These are phyloP conservation scores for Polia nebulosa DNA, from an alignment of 2,888 invertebrate genomes.

Conservation along the genomic window DNA sequence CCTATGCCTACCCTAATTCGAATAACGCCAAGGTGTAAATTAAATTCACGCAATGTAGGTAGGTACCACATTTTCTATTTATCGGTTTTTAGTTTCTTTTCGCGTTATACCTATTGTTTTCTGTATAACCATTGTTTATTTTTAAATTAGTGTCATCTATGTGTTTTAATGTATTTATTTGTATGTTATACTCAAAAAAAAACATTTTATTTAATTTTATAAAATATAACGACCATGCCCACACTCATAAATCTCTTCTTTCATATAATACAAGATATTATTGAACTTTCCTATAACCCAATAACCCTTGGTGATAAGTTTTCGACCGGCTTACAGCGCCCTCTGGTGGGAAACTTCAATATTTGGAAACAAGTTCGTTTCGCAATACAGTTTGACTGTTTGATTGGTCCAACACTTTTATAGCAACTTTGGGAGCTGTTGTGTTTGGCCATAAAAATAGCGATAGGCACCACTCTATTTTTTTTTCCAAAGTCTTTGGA, in stretches of 20 bases:
- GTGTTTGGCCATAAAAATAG: constrained; percentile 4
- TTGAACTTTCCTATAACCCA: constrained; percentile 20
- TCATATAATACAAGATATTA: constrained; percentile 3
- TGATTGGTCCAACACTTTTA: constrained; percentile 59
- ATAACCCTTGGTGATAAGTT: constrained; percentile 39
- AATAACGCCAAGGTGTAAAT: background rate
- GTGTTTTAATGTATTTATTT: too few species aligned
- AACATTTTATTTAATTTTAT: too few species aligned
- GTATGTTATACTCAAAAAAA: too few species aligned
- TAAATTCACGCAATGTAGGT: background rate
- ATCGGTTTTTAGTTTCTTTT: background rate
- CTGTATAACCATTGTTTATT: too few species aligned
- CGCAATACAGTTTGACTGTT: constrained; percentile 56
- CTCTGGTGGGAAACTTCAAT: constrained; percentile 53
- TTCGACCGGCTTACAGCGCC: constrained; percentile 17
- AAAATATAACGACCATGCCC: background rate
- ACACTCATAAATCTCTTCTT: background rate
- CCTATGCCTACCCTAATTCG: too few species aligned
- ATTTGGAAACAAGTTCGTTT: constrained; percentile 60
- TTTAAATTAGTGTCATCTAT: too few species aligned
- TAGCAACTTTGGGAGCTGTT: constrained; percentile 53
- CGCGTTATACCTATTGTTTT: too few species aligned
- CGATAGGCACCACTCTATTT: background rate
- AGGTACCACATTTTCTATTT: background rate
- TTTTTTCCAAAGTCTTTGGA: too few species aligned